phyloP scores from a whole-genome alignment of 2,113 vertebrate genomes.

The Microcebus lehilahytsara region DNA sequence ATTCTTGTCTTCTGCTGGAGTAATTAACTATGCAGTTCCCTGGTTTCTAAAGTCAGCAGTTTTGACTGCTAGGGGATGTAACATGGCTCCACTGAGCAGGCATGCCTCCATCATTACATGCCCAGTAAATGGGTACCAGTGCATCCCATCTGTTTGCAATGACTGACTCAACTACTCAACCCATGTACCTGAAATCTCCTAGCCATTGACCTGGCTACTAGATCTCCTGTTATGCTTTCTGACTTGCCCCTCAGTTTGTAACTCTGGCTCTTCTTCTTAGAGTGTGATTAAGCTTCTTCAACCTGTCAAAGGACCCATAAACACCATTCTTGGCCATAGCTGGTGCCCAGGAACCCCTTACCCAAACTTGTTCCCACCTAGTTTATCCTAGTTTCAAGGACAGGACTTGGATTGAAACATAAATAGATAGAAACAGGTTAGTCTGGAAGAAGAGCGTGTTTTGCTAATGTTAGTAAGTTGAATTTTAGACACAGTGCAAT shows the following conservation, averaged over 20 bases:
- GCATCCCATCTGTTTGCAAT: neutral
- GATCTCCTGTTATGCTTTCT: neutral
- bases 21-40: neutral
- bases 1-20: neutral
- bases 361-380: neutral
- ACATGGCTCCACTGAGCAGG: neutral
- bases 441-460: conserved; percentile 13
- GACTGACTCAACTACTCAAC: neutral
- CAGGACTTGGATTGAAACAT: conserved; percentile 6
- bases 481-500: neutral
- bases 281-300: neutral
- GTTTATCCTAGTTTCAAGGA: neutral
- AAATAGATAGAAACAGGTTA: conserved; percentile 37
- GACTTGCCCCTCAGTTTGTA: neutral
- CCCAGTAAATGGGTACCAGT: neutral
- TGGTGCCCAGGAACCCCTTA: conserved; percentile 13
- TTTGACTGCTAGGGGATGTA: conserved; percentile 24
- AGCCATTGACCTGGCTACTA: neutral
- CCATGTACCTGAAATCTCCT: neutral
- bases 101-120: neutral
- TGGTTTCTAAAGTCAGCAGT: conserved; percentile 45
- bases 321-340: neutral
- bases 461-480: neutral
- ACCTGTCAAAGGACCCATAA: neutral
- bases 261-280: neutral